These are phyloP conservation scores for Engystomops pustulosus DNA, from an alignment of 2,113 vertebrate species.

Conservation along the genomic window DNA sequence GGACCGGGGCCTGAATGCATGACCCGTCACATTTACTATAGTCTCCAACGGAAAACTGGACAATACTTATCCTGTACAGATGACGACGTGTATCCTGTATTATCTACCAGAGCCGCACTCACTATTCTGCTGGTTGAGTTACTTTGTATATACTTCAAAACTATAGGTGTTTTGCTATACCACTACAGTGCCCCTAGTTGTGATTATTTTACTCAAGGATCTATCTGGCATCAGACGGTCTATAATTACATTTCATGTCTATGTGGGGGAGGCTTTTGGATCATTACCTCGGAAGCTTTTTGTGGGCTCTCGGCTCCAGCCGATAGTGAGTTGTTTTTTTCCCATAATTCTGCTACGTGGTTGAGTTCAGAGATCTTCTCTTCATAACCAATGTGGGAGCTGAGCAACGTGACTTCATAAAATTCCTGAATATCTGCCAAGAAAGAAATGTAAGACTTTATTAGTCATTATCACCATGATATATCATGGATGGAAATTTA, in stretches of 20 bases:
- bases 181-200: too few species aligned
- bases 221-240: too few species aligned
- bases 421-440: conserved; percentile 94
- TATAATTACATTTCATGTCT: neutral
- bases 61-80: neutral
- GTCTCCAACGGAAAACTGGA: too few species aligned
- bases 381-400: conserved; percentile 88
- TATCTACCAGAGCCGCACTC: neutral
- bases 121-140: neutral
- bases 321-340: conserved; percentile 71
- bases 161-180: too few species aligned
- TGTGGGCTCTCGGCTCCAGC: conserved; percentile 69
- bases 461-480: neutral
- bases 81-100: neutral
- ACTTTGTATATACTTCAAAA: neutral
- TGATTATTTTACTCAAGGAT: too few species aligned
- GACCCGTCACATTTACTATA: too few species aligned
- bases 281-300: conserved; percentile 71
- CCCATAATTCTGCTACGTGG: conserved; percentile 87
- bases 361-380: conserved; percentile 90
- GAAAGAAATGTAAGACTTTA: conserved; percentile 61
- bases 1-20: too few species aligned
- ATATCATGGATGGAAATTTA: neutral
- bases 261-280: neutral
- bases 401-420: conserved; percentile 91